These are phyloP conservation scores for Vollenhovia emeryi DNA, from an alignment of 1,140 invertebrate species.

Conservation along the genomic window DNA sequence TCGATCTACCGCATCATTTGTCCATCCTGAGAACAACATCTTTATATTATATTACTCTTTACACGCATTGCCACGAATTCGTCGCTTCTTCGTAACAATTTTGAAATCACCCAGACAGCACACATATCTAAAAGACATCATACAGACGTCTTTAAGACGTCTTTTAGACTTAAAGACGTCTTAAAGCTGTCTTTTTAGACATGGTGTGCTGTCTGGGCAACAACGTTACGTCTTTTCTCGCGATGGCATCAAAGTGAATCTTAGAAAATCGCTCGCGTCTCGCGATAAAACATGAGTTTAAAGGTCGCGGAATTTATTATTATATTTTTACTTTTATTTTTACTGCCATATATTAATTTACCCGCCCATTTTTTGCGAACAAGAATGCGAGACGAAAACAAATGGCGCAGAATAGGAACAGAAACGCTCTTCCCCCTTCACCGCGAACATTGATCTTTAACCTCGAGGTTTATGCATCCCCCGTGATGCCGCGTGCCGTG, in stretches of 20 bases:
- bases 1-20: constrained; percentile 2
- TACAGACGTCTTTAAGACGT: no score
- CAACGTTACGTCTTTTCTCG: not conserved
- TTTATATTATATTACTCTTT: no score
- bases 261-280: not conserved
- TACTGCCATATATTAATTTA: not conserved
- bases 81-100: not conserved
- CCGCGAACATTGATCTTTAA: constrained; percentile 57
- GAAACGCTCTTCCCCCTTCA: constrained; percentile 36
- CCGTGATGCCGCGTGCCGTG: constrained; percentile 6
- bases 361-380: not conserved
- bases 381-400: not conserved
- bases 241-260: not conserved
- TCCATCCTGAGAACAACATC: no score
- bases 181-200: no score
- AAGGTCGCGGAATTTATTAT: constrained; percentile 32
- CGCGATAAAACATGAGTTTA: not conserved
- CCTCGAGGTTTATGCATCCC: constrained; percentile 60
- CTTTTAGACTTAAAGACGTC: no score
- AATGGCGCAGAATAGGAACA: constrained; percentile 29
- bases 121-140: no score
- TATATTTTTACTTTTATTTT: constrained; percentile 19
- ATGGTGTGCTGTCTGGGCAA: no score
- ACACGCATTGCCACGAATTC: no score
- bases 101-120: no score